Evolutionary conservation across 1,140 invertebrate species (phyloP).

Genomic region (Wiebesia pumilae): DNA sequence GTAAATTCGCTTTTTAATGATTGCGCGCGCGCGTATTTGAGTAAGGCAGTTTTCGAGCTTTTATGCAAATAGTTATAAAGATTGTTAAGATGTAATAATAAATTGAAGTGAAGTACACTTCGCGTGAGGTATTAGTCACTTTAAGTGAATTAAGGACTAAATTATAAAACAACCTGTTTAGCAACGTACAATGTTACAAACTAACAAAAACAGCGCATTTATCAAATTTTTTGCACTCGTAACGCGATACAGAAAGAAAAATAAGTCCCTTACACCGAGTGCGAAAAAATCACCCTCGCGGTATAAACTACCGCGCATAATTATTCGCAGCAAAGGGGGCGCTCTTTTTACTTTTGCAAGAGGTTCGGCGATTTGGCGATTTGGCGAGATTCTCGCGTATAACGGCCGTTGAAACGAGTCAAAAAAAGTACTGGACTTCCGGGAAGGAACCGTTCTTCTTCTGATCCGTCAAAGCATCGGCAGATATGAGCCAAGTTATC

Average conservation of each 20-base stretch:
- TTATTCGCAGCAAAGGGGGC: not conserved
- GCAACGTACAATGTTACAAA: too few relatives aligned
- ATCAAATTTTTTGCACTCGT: too few relatives aligned
- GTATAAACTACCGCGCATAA: not conserved
- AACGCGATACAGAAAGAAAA: not conserved
- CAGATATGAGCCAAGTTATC: not conserved
- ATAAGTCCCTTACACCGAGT: not conserved
- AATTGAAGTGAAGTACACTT: not conserved
- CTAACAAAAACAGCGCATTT: not conserved
- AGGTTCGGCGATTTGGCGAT: too few relatives aligned
- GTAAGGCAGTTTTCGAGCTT: not conserved
- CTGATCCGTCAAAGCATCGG: not conserved
- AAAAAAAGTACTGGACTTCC: constrained; percentile 3
- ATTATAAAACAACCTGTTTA: too few relatives aligned
- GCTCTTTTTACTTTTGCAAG: not conserved
- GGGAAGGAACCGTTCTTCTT: not conserved
- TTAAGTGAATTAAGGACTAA: too few relatives aligned
- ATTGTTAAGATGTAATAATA: not conserved
- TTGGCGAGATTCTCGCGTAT: not conserved
- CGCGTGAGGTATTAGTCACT: not conserved
- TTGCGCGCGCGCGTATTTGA: too few relatives aligned
- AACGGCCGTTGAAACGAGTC: not conserved
- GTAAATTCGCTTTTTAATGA: too few relatives aligned
- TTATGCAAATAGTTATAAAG: not conserved
- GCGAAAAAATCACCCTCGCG: not conserved